Evolutionary conservation across 2,888 invertebrate genomes (phyloP).

Genomic region (Andrena bucephala): DNA sequence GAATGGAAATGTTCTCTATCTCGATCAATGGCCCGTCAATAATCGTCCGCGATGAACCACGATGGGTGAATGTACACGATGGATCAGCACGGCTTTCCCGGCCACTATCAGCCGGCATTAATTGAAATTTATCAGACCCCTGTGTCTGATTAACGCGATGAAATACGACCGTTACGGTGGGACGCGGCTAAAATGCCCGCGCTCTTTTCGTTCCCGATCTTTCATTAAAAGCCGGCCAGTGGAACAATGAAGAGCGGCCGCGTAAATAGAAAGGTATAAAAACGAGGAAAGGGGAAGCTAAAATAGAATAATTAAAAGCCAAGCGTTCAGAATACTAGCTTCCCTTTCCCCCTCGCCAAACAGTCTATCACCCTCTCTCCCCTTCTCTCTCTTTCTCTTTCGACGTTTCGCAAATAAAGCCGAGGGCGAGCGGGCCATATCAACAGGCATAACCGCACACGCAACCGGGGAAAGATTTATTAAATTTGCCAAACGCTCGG

Average conservation of each 20-base stretch:
- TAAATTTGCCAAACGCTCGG: slow-evolving; percentile 56
- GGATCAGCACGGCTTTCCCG: background rate
- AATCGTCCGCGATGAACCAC: background rate
- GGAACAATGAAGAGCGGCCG: slow-evolving; percentile 8
- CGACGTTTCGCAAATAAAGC: slow-evolving; percentile 46
- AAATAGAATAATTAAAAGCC: slow-evolving; percentile 60
- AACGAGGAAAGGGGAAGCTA: slow-evolving; percentile 32
- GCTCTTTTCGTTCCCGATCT: slow-evolving; percentile 40
- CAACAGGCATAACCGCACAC: slow-evolving; percentile 55
- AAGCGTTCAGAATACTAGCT: slow-evolving; percentile 32
- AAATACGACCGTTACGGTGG: slow-evolving; percentile 1
- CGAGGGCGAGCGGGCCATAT: slow-evolving; percentile 21
- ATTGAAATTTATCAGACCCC: slow-evolving; percentile 40
- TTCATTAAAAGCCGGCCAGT: slow-evolving; percentile 39
- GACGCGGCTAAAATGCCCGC: slow-evolving; percentile 25
- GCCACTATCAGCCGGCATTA: slow-evolving; percentile 5
- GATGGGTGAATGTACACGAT: background rate
- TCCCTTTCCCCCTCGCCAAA: background rate
- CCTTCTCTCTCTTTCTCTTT: background rate
- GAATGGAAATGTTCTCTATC: background rate
- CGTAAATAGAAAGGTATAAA: slow-evolving; percentile 49
- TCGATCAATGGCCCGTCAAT: background rate
- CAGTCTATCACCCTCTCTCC: no score
- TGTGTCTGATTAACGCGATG: slow-evolving; percentile 43
- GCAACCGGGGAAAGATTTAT: slow-evolving; percentile 51